Conservation (phyloP, 1,140 invertebrate species). For the Danaus plexippus region DNA sequence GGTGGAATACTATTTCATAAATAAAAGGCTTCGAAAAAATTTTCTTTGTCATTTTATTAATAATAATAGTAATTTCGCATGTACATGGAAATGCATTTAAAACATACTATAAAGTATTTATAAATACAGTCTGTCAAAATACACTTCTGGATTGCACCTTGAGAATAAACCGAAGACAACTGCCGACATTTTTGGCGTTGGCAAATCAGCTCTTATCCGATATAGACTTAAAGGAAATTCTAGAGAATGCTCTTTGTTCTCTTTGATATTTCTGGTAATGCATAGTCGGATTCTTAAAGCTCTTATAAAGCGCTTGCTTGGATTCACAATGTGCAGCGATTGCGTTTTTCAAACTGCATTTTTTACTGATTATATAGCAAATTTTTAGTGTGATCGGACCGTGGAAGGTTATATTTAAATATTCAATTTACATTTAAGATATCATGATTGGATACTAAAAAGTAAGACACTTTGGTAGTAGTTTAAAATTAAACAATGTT, state of each 20-base stretch:
- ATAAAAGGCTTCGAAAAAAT: background rate
- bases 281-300: conserved; percentile 20
- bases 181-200: conserved; percentile 11
- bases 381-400: conserved; percentile 27
- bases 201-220: conserved; percentile 12
- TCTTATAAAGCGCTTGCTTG: conserved; percentile 13
- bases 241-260: conserved; percentile 13
- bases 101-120: no score
- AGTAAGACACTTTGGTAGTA: no score
- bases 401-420: no score
- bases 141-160: background rate
- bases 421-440: no score
- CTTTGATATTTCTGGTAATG: conserved; percentile 16
- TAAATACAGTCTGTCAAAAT: no score
- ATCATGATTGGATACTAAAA: no score
- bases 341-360: conserved; percentile 33
- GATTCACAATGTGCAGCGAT: conserved; percentile 22
- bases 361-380: conserved; percentile 35
- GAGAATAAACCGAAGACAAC: conserved; percentile 10
- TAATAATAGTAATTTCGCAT: no score
- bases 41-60: no score
- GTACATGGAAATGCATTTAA: no score
- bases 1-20: no score
- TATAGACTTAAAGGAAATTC: conserved; percentile 2
- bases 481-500: no score